phyloP scores from a whole-genome alignment of 2,113 vertebrate species.

The Vombatus ursinus region DNA sequence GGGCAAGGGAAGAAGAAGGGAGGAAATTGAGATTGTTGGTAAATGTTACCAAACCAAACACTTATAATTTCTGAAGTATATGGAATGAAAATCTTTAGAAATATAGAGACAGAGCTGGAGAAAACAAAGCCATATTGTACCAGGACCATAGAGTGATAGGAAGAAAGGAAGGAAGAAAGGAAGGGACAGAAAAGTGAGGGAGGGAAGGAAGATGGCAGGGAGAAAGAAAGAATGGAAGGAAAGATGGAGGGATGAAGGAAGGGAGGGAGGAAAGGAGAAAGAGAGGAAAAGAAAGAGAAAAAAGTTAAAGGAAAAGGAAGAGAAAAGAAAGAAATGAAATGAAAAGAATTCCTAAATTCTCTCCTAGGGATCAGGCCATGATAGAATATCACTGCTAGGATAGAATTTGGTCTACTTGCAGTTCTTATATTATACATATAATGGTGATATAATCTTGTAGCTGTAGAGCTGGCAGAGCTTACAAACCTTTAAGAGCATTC shows the following conservation, averaged over 20 bases:
- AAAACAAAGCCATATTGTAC: no score
- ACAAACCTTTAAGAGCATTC: background rate
- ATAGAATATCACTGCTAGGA: background rate
- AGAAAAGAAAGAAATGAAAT: background rate
- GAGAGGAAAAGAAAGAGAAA: background rate
- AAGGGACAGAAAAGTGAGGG: no score
- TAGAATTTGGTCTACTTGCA: background rate
- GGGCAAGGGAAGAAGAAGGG: background rate
- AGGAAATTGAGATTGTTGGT: background rate
- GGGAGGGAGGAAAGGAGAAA: background rate
- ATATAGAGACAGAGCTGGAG: no score
- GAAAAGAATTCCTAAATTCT: background rate
- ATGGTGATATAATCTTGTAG: background rate
- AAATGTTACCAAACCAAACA: no score
- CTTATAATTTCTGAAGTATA: no score
- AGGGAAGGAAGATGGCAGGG: rapidly evolving
- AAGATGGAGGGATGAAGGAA: background rate
- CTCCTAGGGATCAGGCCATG: background rate
- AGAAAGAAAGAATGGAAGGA: background rate
- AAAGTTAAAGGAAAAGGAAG: background rate
- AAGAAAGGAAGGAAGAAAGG: background rate
- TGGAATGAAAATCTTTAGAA: no score
- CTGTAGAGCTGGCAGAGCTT: background rate
- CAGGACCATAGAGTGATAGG: background rate
- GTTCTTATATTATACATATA: background rate